These are phyloP conservation scores for Cranoglanis bouderius DNA, from an alignment of 2,113 vertebrate genomes.

Conservation along the genomic window DNA sequence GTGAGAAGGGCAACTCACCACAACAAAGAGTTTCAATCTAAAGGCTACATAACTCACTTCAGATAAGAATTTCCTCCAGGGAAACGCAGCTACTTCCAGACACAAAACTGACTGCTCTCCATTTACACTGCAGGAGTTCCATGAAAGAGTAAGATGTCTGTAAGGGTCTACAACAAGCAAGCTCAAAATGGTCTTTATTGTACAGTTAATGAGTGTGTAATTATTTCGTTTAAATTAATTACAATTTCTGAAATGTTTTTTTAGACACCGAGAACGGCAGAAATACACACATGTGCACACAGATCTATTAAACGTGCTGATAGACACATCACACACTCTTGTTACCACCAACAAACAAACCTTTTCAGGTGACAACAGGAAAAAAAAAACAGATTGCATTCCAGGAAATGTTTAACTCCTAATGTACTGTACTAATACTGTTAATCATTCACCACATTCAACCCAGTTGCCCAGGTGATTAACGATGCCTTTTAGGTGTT, in stretches of 20 bases:
- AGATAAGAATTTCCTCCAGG: not conserved
- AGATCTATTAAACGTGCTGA: not conserved
- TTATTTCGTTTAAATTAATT: not conserved
- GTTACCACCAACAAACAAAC: not conserved
- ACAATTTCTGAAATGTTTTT: not conserved
- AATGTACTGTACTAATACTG: not conserved
- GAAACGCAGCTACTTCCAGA: not conserved
- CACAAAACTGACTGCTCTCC: not conserved
- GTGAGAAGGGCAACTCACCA: not conserved
- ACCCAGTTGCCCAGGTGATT: not conserved
- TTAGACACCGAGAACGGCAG: not conserved
- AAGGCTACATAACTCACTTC: constrained; percentile 22
- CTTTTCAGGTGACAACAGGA: not conserved
- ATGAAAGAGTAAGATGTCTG: not conserved
- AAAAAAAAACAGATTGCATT: not conserved
- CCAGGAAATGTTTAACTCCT: not conserved
- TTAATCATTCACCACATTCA: not conserved
- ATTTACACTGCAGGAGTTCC: not conserved
- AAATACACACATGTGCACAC: not conserved
- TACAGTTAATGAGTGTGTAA: not conserved
- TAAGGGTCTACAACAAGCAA: not conserved
- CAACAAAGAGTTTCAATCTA: constrained; percentile 15
- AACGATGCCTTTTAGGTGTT: not conserved
- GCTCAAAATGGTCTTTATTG: not conserved
- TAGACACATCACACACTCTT: not conserved